Percentiles rank a stretch among this genome's conserved stretches.
Conservation (phyloP, 1,140 invertebrate species). For the Drosophila pectinifera region DNA sequence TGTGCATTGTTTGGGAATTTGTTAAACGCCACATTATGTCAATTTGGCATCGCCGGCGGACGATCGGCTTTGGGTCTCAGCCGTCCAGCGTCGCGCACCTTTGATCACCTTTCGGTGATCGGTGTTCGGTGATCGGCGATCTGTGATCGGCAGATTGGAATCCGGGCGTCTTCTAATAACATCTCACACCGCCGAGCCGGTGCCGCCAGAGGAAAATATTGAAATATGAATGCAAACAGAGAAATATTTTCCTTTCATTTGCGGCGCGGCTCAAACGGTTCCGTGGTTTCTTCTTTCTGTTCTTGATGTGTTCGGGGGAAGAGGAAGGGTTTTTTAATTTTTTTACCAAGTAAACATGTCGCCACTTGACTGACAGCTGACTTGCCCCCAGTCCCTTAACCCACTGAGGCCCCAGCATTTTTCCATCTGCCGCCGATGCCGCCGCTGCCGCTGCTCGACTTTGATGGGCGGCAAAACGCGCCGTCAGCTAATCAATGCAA, state of each 20-base stretch:
- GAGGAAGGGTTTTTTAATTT: constrained; percentile 37
- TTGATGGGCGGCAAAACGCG: constrained; percentile 78
- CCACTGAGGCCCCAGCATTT: constrained; percentile 14
- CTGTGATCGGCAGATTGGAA: constrained; percentile 38
- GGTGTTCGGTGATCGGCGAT: constrained; percentile 36
- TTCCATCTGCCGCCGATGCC: constrained; percentile 25
- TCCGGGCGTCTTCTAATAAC: constrained; percentile 64
- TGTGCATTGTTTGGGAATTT: constrained; percentile 68
- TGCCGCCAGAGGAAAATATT: constrained; percentile 64
- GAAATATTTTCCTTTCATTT: constrained; percentile 54
- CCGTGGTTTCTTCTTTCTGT: constrained; percentile 21
- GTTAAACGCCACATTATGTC: constrained; percentile 84
- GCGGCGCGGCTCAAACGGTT: constrained; percentile 51
- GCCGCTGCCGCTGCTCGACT: constrained; percentile 35
- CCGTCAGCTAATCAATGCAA: constrained; percentile 83
- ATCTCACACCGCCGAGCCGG: too few relatives aligned
- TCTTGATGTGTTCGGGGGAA: not conserved
- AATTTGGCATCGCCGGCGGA: constrained; percentile 65
- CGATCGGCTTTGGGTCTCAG: not conserved
- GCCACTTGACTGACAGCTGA: constrained; percentile 81
- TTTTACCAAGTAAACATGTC: constrained; percentile 75
- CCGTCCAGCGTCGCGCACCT: constrained; percentile 30
- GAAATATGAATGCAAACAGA: constrained; percentile 81
- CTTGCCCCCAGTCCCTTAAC: constrained; percentile 49
- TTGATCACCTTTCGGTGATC: constrained; percentile 47